phyloP scores from a whole-genome alignment of 2,113 vertebrate genomes.

The Natator depressus region DNA sequence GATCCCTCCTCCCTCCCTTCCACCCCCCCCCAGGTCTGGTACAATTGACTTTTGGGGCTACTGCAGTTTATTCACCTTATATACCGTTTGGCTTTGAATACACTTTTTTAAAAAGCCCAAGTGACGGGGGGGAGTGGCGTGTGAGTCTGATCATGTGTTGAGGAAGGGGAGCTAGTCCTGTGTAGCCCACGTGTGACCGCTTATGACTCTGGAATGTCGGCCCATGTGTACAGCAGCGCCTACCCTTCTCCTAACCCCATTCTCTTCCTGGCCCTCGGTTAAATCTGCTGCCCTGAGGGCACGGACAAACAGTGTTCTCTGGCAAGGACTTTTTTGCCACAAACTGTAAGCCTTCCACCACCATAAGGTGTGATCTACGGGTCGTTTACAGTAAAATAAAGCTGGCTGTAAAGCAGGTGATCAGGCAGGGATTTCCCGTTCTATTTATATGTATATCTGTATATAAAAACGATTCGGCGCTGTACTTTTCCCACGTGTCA shows the following conservation, averaged over 20 bases:
- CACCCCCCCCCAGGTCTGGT: not conserved
- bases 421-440: constrained; percentile 53
- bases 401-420: constrained; percentile 13
- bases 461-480: not conserved
- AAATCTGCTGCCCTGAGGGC: not conserved
- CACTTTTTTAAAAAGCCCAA: not conserved
- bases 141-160: not conserved
- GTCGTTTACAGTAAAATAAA: constrained; percentile 61
- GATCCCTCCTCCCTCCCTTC: not conserved
- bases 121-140: not conserved
- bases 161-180: not conserved
- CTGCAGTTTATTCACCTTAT: not conserved
- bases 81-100: not conserved
- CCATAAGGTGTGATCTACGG: constrained; percentile 17
- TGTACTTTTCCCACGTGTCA: not conserved
- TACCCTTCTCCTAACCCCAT: no score
- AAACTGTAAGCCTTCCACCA: not conserved
- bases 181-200: not conserved
- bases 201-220: not conserved
- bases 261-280: not conserved
- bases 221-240: not conserved
- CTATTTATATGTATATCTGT: constrained; percentile 45
- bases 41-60: not conserved
- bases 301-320: not conserved
- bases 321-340: not conserved